Base-by-base conservation (phyloP, 2,797 vertebrate species). In the Gymnopithys bicolor region DNA sequence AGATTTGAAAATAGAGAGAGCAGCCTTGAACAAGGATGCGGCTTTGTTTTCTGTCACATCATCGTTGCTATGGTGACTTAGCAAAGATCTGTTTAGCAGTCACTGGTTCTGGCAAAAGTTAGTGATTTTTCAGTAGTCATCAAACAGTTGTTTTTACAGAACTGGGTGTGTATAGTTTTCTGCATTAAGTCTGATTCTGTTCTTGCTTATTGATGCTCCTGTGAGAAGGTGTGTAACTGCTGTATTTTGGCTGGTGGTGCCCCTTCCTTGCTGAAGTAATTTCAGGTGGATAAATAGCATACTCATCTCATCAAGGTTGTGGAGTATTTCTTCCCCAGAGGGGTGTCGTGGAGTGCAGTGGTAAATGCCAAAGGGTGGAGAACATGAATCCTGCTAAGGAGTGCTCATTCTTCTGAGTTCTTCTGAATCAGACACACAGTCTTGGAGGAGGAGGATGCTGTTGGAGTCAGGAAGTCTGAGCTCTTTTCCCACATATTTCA, bases 21-120 rank as follows among this genome's bases (percentile, higher is more conserved):
- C 74, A 78, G 85, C 80, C 56, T 94, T 64, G 80, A 95, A 58
- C 6, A 5, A 63, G 67, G 87, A 94, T 94, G 70, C 0, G 0
- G 46, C 89, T 95, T 95, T 93, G 91, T 95, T 94, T 96, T 93
- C 80, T 88, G 85, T 94, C 93, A 77, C 73, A 74, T 95, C 48
- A 46, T 46, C 0, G 93, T 94, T 96, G 95, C 94, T 88, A 96
- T 94, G 89, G 96, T 89, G 74, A 96, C 63, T 87, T 63, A 84
- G 60, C 52, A 74, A 70, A 79, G 59, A 85, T 75, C 63, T 86
- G 24, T 90, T 91, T 90, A 84, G 76, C 82, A 87, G 69, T 91
- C 87, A n/a, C 39, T 91, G 60, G 27, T 93, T 91, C 84, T 86
- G 79, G 73, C 82, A 92, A 41, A 93, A 94, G 43, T 85, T 71